Evolutionary conservation across 1,140 invertebrate species (phyloP), one percentile per base, ranked within the genome.

Genomic region (Helicoverpa armigera): DNA sequence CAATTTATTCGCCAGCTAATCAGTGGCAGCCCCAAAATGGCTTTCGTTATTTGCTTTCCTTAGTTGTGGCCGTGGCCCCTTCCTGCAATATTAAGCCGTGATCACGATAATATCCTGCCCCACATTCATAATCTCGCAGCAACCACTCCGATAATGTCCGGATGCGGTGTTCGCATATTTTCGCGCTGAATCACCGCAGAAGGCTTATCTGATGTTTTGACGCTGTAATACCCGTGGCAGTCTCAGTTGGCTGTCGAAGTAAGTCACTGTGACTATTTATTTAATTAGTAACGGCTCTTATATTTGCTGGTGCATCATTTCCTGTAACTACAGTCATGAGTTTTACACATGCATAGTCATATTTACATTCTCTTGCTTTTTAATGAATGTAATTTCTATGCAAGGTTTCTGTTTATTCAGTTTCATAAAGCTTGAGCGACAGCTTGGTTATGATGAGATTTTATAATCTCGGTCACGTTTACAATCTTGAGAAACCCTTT

Each of bases 161-260:
- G 70, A 73, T 14, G 58, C 53, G 14, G 70, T 10, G 69, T 29
- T 18, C 69, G 70, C 70, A 73, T 73, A 73, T 73, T 73, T 73
- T 73, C 31, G n/a, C n/a, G 12, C 70, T 73, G 70, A 73, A 58
- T 73, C 70, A 58, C 65, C 43, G 70, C 11, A 48, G 29, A 16
- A 56, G 53, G 31, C 31, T 73, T 73, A 73, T 73, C 70, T 43
- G 29, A 53, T 18, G 54, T 35, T 35, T 73, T 29, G 4, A 18
- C 53, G n/a, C 7, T 18, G n/a, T 73, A 58, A 9, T 43, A 43
- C 35, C 29, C 43, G 65, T 69, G 2, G n/a, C 69, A 7, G 23
- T 72, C 12, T 13, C 5, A 23, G 50, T 51, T 16, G 18, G 2
- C 13, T 11, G 35, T 48, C 31, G 31, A 48, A 67, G 16, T 48